phyloP scores from a whole-genome alignment of 64 coral and sea anemone species.

The Cladopsammia gracilis region DNA sequence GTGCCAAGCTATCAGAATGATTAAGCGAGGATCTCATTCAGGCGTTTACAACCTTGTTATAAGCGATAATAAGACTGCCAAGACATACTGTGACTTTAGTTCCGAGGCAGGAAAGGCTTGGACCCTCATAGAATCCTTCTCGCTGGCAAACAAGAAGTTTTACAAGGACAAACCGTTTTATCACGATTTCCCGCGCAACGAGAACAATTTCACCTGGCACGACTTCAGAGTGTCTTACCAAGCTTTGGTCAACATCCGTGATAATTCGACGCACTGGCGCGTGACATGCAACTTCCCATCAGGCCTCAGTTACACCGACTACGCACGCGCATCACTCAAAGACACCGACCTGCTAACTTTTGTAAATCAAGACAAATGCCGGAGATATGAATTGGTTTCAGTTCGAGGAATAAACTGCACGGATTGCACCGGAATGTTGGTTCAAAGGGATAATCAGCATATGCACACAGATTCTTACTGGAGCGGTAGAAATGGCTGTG shows the following conservation, averaged over 20 bases:
- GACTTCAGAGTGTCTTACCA: slow-evolving; percentile 4
- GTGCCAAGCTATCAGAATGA: not conserved
- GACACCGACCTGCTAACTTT: slow-evolving; percentile 25
- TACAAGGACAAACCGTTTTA: slow-evolving; percentile 41
- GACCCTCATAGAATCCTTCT: slow-evolving; percentile 68
- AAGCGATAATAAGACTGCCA: not conserved
- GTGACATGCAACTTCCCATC: slow-evolving; percentile 33
- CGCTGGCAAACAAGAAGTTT: slow-evolving; percentile 16
- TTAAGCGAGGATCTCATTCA: not conserved
- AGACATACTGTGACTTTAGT: slow-evolving; percentile 36
- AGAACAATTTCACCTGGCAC: slow-evolving; percentile 11
- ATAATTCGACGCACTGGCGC: slow-evolving; percentile 47
- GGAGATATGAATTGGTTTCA: slow-evolving; percentile 13
- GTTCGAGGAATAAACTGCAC: slow-evolving; percentile 37
- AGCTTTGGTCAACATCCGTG: slow-evolving; percentile 23
- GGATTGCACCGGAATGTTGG: not conserved
- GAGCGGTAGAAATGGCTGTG: slow-evolving; percentile 17
- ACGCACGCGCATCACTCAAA: slow-evolving; percentile 21
- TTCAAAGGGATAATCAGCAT: slow-evolving; percentile 12
- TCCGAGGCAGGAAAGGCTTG: slow-evolving; percentile 14
- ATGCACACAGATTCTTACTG: slow-evolving; percentile 45
- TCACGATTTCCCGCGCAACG: slow-evolving; percentile 18
- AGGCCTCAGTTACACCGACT: slow-evolving; percentile 16
- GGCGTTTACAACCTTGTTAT: slow-evolving; percentile 10
- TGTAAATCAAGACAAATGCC: slow-evolving; percentile 18